Percentiles rank a stretch among this genome's conserved stretches.
Conservation (phyloP, 1,140 invertebrate species). For the Pectinophora gossypiella region DNA sequence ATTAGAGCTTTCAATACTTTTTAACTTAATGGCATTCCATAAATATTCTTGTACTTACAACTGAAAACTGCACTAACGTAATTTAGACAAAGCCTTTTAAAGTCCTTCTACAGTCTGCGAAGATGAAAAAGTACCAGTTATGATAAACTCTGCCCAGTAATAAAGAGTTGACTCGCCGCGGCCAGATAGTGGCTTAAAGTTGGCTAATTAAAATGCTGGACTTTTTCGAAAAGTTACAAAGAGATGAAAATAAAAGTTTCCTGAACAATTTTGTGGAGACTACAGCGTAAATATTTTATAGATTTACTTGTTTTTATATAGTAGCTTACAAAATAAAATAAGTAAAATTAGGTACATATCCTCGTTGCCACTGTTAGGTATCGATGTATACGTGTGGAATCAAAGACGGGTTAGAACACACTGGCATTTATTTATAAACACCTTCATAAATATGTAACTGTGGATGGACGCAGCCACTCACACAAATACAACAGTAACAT, state of each 20-base stretch:
- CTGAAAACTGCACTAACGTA: too few relatives aligned
- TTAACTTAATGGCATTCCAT: too few relatives aligned
- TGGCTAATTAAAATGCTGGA: background rate
- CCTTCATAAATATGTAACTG: too few relatives aligned
- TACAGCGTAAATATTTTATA: background rate
- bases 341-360: constrained; percentile 7
- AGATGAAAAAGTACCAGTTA: too few relatives aligned
- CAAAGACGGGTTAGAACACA: too few relatives aligned
- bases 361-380: background rate
- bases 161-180: background rate
- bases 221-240: background rate
- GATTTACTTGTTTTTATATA: background rate
- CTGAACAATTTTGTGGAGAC: background rate
- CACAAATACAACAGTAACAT: too few relatives aligned
- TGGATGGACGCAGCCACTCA: too few relatives aligned
- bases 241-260: background rate
- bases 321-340: background rate
- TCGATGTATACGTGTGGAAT: constrained; percentile 2
- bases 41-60: too few relatives aligned
- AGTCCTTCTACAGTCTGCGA: too few relatives aligned
- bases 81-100: too few relatives aligned
- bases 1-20: too few relatives aligned
- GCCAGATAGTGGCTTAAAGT: background rate
- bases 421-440: too few relatives aligned
- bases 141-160: background rate